Evolutionary conservation across 2,113 vertebrate genomes (phyloP), one percentile per base, ranked within the genome.

Genomic region (Ammodytes marinus): DNA sequence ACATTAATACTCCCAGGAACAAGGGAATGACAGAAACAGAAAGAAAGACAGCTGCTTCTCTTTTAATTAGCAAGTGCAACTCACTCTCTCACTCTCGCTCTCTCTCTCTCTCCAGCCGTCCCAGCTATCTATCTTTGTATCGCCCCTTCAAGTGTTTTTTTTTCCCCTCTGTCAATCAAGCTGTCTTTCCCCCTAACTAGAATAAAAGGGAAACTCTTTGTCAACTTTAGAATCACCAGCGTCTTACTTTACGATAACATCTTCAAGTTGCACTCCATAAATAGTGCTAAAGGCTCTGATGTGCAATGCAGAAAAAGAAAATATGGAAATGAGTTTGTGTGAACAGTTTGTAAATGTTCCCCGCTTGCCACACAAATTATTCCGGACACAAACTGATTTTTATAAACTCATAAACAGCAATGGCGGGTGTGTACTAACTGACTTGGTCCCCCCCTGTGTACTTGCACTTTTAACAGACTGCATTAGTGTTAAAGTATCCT

Each of bases 1-100:
- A 94, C 93, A 94, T 95, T 92, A 94, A 94, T 91, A 90, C 91
- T 92, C 89, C 82, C 87, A 91, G 91, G 92, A 94, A 94, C 89
- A 92, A 93, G 92, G 93, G 90, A 95, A 94, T 92, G 91, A 91
- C 88, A 88, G 83, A 92, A 90, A 93, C 82, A 79, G 89, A 87
- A 90, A 93, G 89, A 94, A 89, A 89, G 92, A 91, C 89, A 91
- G 90, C 92, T 92, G 91, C 90, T 92, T 93, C 90, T 89, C 89
- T 92, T 93, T 92, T 94, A 94, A 94, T 94, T 92, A 95, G 91
- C 90, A 91, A 80, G 88, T 66, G 54, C 82, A 86, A 88, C 90
- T 91, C 88, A 59, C 84, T 87, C 79, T 73, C 60, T 63, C 86
- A 82, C 90, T 85, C 88, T 90, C 75, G 27, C 90, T 91, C 88